Percentiles rank a stretch among this genome's conserved stretches.
These are phyloP conservation scores for Epizoanthus ramosus DNA, from an alignment of 92 coral and sea anemone species.

Conservation along the genomic window DNA sequence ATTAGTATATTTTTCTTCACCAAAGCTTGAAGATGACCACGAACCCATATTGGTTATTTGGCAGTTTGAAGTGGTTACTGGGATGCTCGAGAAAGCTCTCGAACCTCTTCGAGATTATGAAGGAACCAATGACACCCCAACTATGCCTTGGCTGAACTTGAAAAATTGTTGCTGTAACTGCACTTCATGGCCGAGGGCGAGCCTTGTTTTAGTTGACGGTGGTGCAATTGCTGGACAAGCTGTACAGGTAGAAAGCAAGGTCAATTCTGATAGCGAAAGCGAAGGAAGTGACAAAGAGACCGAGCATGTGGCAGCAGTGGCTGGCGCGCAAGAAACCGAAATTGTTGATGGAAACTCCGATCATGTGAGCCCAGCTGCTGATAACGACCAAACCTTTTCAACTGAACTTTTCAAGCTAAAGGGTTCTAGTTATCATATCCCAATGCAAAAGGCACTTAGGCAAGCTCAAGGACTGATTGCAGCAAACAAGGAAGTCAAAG, in stretches of 20 bases:
- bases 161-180: slow-evolving; percentile 7
- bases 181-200: not conserved
- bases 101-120: not conserved
- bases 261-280: too few relatives aligned
- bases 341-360: too few relatives aligned
- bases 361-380: too few relatives aligned
- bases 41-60: slow-evolving; percentile 5
- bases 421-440: too few relatives aligned
- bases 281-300: too few relatives aligned
- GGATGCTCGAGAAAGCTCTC: not conserved
- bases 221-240: too few relatives aligned
- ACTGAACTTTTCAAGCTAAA: too few relatives aligned
- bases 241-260: too few relatives aligned
- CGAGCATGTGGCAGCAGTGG: too few relatives aligned
- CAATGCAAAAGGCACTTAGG: too few relatives aligned
- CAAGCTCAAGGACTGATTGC: not conserved
- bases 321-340: too few relatives aligned
- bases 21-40: slow-evolving; percentile 6
- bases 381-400: too few relatives aligned
- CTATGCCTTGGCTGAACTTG: slow-evolving; percentile 12
- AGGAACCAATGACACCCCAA: not conserved
- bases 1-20: not conserved
- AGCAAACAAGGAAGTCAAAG: not conserved
- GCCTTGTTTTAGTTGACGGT: not conserved
- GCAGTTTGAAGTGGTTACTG: not conserved